Conservation (phyloP, 2,888 invertebrate species). For the Ypsolopha sequella region DNA sequence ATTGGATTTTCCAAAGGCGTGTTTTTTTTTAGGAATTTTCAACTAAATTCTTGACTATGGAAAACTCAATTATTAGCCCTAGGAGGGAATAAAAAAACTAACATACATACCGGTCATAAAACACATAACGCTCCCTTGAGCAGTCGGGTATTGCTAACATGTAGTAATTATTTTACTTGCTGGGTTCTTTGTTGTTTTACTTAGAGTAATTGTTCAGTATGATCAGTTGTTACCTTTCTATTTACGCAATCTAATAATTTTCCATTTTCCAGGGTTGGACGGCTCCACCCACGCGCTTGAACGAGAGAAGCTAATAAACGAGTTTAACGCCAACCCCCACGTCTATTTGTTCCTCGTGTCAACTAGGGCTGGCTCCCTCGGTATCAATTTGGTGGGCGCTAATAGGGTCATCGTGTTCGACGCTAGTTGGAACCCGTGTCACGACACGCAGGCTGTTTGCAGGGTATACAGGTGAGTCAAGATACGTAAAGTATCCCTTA, state of each 20-base stretch:
- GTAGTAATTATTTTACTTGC: no score
- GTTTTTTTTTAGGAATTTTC: no score
- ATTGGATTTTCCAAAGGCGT: no score
- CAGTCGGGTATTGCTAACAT: not conserved
- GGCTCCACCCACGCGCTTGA: constrained; percentile 96
- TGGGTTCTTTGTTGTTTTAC: no score
- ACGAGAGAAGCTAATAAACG: constrained; percentile 95
- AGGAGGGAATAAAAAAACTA: no score
- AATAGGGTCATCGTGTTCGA: constrained; percentile 98
- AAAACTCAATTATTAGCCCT: no score
- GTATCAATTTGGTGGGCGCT: constrained; percentile 97
- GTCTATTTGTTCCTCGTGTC: constrained; percentile 95
- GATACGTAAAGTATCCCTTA: no score
- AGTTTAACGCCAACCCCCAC: constrained; percentile 91
- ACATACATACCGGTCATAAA: not conserved
- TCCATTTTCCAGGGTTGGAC: constrained; percentile 79
- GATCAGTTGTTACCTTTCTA: no score
- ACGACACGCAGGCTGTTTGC: constrained; percentile 98
- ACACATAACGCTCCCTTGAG: not conserved
- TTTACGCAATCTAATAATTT: not conserved
- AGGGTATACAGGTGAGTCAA: constrained; percentile 82
- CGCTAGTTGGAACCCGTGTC: constrained; percentile 99
- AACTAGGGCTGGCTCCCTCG: constrained; percentile 95
- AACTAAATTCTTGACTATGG: no score
- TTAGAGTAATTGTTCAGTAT: no score